phyloP scores from a whole-genome alignment of 2,113 vertebrate genomes.

The Chaetodon trifascialis region DNA sequence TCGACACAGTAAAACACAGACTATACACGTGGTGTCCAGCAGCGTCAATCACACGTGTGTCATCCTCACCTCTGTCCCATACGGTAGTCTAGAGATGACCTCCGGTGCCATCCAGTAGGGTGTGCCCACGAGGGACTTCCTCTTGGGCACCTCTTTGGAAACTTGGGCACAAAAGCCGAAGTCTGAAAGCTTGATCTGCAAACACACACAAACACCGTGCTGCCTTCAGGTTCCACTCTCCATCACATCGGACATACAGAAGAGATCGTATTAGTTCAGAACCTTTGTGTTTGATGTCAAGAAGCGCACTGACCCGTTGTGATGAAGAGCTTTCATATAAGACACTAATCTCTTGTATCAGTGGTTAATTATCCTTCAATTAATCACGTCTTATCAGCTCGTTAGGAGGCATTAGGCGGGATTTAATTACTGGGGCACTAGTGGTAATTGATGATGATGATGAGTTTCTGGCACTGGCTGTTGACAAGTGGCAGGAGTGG shows the following conservation, averaged over 20 bases:
- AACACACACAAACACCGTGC: conserved; percentile 8
- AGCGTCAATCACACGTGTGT: background rate
- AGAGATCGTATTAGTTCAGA: conserved; percentile 23
- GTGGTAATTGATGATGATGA: conserved; percentile 75
- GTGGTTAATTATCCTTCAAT: conserved; percentile 71
- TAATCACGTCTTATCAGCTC: conserved; percentile 77
- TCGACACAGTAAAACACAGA: background rate
- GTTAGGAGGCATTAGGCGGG: conserved; percentile 74
- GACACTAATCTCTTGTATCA: conserved; percentile 72
- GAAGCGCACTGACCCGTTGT: conserved; percentile 59
- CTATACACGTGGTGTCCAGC: background rate
- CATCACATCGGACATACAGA: background rate
- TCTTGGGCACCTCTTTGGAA: conserved; percentile 98
- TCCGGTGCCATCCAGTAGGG: conserved; percentile 99
- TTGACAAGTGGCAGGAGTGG: conserved; percentile 53
- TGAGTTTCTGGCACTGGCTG: conserved; percentile 71
- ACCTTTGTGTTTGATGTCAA: conserved; percentile 27
- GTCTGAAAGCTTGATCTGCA: conserved; percentile 97
- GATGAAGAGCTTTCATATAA: conserved; percentile 58
- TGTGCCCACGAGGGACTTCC: conserved; percentile 97
- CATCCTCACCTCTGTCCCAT: conserved; percentile 92
- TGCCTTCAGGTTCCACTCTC: conserved; percentile 14
- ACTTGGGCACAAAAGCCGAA: conserved; percentile 99
- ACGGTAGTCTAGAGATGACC: conserved; percentile 97
- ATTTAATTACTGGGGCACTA: conserved; percentile 78